phyloP scores from a whole-genome alignment of 2,113 vertebrate species.

The Trematocara zebra region DNA sequence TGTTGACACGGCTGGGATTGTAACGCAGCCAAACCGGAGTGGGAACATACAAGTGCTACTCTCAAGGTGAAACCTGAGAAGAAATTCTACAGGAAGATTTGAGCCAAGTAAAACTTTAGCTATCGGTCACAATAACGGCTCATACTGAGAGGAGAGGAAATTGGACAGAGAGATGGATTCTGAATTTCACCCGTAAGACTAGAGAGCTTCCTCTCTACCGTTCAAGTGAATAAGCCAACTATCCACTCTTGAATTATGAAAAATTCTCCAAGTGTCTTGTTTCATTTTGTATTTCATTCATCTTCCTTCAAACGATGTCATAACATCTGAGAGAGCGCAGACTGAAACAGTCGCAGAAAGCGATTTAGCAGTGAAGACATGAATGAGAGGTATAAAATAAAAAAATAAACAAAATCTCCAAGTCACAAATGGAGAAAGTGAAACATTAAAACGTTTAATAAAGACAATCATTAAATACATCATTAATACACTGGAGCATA shows the following conservation, averaged over 20 bases:
- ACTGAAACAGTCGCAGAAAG: not conserved
- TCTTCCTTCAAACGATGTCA: not conserved
- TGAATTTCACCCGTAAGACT: not conserved
- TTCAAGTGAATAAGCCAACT: not conserved
- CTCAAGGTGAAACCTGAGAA: not conserved
- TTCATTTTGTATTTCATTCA: conserved; percentile 8
- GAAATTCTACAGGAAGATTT: not conserved
- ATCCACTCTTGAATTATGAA: not conserved
- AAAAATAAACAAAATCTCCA: not conserved
- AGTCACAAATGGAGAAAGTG: not conserved
- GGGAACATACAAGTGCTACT: not conserved
- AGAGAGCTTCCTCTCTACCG: not conserved
- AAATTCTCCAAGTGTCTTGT: not conserved
- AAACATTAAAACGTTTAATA: not conserved
- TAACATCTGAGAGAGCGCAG: not conserved
- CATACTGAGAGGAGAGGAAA: not conserved
- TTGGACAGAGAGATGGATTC: not conserved
- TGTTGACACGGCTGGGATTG: conserved; percentile 11
- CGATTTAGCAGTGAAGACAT: not conserved
- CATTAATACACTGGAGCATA: not conserved
- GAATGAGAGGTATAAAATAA: not conserved
- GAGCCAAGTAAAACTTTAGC: not conserved
- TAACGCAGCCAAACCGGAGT: not conserved
- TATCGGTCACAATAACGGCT: fast-evolving
- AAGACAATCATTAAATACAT: too few relatives aligned